Conservation (phyloP, 2,888 invertebrate species). For the Andricus curvator region DNA sequence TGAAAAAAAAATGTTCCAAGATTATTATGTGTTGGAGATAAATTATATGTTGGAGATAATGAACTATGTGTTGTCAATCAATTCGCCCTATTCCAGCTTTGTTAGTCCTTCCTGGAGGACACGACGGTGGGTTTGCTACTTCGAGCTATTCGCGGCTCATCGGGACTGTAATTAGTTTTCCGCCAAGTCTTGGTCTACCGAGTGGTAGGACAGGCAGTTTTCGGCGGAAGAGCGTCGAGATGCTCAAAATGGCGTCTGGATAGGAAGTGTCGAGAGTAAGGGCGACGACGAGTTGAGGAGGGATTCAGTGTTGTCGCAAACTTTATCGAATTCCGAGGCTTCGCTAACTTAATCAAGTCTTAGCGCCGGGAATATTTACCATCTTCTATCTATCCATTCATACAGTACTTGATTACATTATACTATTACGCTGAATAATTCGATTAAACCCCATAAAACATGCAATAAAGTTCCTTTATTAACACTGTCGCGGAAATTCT, state of each 20-base stretch:
- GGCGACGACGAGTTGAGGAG: conserved; percentile 24
- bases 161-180: conserved; percentile 71
- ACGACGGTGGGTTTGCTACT: conserved; percentile 59
- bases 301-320: conserved; percentile 48
- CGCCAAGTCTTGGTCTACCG: conserved; percentile 59
- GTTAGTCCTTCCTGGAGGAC: conserved; percentile 46
- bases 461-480: not conserved
- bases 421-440: conserved; percentile 10
- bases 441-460: not conserved
- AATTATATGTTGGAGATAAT: conserved; percentile 9
- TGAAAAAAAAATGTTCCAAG: not conserved
- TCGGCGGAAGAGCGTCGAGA: conserved; percentile 47
- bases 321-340: conserved; percentile 65
- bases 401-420: conserved; percentile 33
- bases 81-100: conserved; percentile 17
- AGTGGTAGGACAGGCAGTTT: conserved; percentile 43
- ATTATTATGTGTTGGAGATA: not conserved
- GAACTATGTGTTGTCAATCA: conserved; percentile 13
- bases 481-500: not conserved
- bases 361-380: conserved; percentile 62
- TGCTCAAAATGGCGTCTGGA: conserved; percentile 55
- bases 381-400: conserved; percentile 34
- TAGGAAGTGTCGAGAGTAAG: conserved; percentile 47
- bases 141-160: conserved; percentile 69
- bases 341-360: conserved; percentile 63